Evolutionary conservation across 2,113 vertebrate genomes (phyloP).

Genomic region (Anas platyrhynchos): DNA sequence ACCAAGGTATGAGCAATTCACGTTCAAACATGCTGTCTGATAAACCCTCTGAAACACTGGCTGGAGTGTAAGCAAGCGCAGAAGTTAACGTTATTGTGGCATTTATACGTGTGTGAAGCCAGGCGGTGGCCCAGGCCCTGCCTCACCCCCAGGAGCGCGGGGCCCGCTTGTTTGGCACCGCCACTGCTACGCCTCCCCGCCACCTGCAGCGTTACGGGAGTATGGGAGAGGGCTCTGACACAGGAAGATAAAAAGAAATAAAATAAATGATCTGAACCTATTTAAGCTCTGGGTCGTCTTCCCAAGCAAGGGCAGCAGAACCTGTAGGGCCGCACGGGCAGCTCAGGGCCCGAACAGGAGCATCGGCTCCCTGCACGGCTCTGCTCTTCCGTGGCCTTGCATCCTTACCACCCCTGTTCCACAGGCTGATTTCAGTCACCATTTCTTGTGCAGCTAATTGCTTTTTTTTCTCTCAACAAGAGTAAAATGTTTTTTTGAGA

Average conservation of each 20-base stretch:
- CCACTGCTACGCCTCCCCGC: background rate
- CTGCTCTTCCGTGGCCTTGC: background rate
- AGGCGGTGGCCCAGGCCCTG: no score
- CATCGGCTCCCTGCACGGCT: background rate
- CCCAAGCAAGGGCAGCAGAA: background rate
- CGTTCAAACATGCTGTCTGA: background rate
- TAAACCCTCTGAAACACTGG: background rate
- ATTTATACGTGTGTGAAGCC: background rate
- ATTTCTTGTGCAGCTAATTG: background rate
- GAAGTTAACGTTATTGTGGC: no score
- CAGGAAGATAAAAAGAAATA: background rate
- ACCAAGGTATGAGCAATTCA: background rate
- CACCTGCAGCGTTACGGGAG: background rate
- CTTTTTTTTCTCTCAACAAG: background rate
- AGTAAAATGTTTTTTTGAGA: background rate
- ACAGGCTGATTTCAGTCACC: background rate
- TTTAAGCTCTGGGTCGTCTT: background rate
- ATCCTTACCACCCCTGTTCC: background rate
- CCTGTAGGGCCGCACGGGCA: accelerated
- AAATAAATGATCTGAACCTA: background rate
- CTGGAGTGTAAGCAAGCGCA: background rate
- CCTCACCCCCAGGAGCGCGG: no score
- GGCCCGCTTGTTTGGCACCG: background rate
- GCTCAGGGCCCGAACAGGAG: background rate
- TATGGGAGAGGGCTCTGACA: background rate